phyloP scores from a whole-genome alignment of 2,888 invertebrate genomes.

The Adineta ricciae region DNA sequence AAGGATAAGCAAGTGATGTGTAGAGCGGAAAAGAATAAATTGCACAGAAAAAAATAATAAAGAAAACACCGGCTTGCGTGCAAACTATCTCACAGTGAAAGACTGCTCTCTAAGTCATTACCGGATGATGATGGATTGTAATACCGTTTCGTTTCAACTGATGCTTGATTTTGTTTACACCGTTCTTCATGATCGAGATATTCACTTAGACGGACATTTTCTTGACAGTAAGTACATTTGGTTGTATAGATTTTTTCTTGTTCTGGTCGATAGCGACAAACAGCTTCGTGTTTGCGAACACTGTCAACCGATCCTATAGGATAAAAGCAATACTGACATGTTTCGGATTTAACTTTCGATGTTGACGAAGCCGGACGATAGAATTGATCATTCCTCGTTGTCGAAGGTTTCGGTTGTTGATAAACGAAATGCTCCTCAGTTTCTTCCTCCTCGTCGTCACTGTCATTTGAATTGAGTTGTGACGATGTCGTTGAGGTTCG shows the following conservation, averaged over 20 bases:
- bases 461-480: not conserved
- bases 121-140: not conserved
- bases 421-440: not conserved
- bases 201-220: not conserved
- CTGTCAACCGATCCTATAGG: not conserved
- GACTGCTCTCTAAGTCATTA: not conserved
- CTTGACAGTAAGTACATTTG: not conserved
- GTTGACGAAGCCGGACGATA: not conserved
- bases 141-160: not conserved
- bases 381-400: not conserved
- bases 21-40: not conserved
- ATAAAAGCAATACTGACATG: constrained; percentile 17
- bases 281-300: not conserved
- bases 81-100: not conserved
- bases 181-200: not conserved
- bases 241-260: constrained; percentile 4
- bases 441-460: not conserved
- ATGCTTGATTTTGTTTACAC: not conserved
- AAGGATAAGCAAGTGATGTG: not conserved
- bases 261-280: not conserved
- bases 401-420: not conserved
- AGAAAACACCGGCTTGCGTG: not conserved
- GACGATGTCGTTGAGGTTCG: not conserved
- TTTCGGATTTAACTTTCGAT: not conserved
- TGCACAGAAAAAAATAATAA: not conserved